Evolutionary conservation across 2,888 invertebrate genomes (phyloP).

Genomic region (Nezara viridula): DNA sequence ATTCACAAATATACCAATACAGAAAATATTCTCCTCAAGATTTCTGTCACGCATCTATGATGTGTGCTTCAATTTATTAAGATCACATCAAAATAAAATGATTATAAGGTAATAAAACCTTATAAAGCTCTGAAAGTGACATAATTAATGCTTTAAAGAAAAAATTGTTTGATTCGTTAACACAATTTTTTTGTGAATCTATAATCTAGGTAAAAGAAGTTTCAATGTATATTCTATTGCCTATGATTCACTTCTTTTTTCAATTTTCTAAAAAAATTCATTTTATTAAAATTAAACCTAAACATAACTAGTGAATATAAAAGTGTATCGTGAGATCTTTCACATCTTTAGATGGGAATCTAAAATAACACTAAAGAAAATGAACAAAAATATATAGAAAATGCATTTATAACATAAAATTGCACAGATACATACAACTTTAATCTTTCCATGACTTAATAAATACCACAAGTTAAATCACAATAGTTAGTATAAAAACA

Average conservation of each 20-base stretch:
- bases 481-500: slow-evolving; percentile 44
- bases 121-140: slow-evolving; percentile 1
- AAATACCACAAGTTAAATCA: slow-evolving; percentile 21
- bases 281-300: slow-evolving; percentile 30
- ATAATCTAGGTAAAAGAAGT: slow-evolving; percentile 13
- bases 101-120: slow-evolving; percentile 35
- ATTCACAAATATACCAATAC: slow-evolving; percentile 63
- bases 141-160: neutral
- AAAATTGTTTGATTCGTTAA: neutral
- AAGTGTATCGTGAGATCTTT: slow-evolving; percentile 45
- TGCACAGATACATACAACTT: slow-evolving; percentile 34
- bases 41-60: slow-evolving; percentile 46
- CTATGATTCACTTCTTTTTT: slow-evolving; percentile 11
- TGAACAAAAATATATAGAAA: slow-evolving; percentile 43
- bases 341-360: slow-evolving; percentile 49
- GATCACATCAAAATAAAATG: slow-evolving; percentile 51
- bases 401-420: slow-evolving; percentile 46
- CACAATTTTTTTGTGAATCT: slow-evolving; percentile 15
- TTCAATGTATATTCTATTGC: slow-evolving; percentile 23
- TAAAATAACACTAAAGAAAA: slow-evolving; percentile 33
- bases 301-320: slow-evolving; percentile 36
- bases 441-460: slow-evolving; percentile 44
- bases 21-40: slow-evolving; percentile 59
- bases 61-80: slow-evolving; percentile 46
- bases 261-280: neutral